Evolutionary conservation across 2,113 vertebrate genomes (phyloP).

Genomic region (Chloebia gouldiae): DNA sequence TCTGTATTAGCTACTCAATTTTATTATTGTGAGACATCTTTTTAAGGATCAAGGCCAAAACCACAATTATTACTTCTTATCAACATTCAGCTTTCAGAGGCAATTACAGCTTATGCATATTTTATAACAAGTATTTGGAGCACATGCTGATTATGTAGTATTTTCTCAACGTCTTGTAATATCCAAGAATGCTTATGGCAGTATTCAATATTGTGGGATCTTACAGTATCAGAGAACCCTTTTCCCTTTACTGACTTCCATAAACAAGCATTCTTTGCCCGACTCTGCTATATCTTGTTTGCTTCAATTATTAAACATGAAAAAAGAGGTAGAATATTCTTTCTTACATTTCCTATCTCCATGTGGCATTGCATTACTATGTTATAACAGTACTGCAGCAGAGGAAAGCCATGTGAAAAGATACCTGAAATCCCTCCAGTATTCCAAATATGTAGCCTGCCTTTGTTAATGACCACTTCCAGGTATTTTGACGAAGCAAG

Average conservation of each 20-base stretch:
- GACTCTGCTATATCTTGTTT: neutral
- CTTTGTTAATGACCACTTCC: neutral
- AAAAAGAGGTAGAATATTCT: slow-evolving; percentile 13
- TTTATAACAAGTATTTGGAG: slow-evolving; percentile 60
- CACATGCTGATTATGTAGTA: slow-evolving; percentile 8
- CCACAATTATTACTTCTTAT: slow-evolving; percentile 50
- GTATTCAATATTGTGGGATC: neutral
- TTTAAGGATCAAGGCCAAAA: slow-evolving; percentile 42
- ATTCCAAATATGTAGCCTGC: neutral
- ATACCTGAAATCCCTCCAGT: neutral
- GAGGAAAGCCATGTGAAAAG: neutral
- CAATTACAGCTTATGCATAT: slow-evolving; percentile 67
- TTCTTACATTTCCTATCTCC: neutral
- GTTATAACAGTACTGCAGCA: neutral
- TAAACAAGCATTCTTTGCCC: neutral
- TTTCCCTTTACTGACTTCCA: neutral
- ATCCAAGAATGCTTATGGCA: slow-evolving; percentile 33
- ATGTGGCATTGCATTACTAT: neutral
- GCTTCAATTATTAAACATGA: slow-evolving; percentile 14
- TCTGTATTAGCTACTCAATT: slow-evolving; percentile 8
- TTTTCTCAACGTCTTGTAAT: slow-evolving; percentile 8
- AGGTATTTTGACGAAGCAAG: neutral
- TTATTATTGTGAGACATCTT: neutral
- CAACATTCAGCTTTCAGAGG: slow-evolving; percentile 41
- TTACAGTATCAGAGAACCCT: neutral